phyloP scores from a whole-genome alignment of 2,113 vertebrate genomes.

The Hippoglossus stenolepis region DNA sequence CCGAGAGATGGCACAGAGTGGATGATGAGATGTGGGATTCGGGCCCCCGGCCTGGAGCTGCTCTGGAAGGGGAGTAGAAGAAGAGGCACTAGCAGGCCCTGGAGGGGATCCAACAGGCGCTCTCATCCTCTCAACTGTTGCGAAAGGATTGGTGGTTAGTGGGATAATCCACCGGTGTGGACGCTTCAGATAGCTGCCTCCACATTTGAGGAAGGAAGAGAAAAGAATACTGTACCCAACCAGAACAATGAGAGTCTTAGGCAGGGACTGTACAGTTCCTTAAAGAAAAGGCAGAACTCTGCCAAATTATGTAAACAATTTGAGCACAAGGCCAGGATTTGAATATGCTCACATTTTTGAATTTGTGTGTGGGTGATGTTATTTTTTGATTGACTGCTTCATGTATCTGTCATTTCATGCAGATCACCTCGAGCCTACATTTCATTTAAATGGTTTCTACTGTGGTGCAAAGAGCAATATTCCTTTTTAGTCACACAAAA shows the following conservation, averaged over 20 bases:
- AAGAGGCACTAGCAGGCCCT: conserved; percentile 62
- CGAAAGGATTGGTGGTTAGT: conserved; percentile 81
- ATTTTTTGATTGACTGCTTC: conserved; percentile 47
- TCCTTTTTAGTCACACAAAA: not conserved
- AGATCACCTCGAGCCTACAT: conserved; percentile 35
- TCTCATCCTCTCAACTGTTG: conserved; percentile 83
- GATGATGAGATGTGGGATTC: conserved; percentile 58
- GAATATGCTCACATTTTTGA: conserved; percentile 30
- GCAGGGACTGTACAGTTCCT: conserved; percentile 39
- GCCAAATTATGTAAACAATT: conserved; percentile 73
- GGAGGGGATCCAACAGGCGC: conserved; percentile 75
- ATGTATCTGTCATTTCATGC: conserved; percentile 41
- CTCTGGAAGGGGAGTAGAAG: conserved; percentile 63
- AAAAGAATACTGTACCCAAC: conserved; percentile 52
- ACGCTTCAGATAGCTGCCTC: conserved; percentile 79
- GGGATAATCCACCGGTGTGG: conserved; percentile 79
- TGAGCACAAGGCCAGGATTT: conserved; percentile 52
- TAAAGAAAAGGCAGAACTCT: conserved; percentile 49
- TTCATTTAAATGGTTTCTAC: conserved; percentile 12
- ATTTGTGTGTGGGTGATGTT: conserved; percentile 52
- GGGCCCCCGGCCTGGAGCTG: conserved; percentile 46
- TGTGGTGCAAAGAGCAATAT: not conserved
- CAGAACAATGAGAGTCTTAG: conserved; percentile 70
- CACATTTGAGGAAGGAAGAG: conserved; percentile 64
- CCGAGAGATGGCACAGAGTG: conserved; percentile 47